These are phyloP conservation scores for Solea solea DNA, from an alignment of 2,113 vertebrate genomes.

Conservation along the genomic window DNA sequence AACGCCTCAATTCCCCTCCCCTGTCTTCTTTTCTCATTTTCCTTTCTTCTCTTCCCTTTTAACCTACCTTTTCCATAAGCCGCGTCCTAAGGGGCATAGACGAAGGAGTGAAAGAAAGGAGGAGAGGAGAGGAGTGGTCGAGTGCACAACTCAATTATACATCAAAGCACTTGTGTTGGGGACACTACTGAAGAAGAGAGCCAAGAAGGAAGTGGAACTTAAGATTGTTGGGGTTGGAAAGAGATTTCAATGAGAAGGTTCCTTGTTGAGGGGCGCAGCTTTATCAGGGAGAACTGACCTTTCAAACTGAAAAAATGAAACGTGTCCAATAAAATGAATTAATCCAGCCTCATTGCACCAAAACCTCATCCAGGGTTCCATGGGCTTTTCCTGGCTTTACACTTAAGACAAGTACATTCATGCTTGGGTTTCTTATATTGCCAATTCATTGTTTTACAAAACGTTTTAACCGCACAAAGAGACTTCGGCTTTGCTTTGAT, in stretches of 20 bases:
- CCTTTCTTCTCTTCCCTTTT: conserved; percentile 21
- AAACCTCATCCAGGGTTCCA: neutral
- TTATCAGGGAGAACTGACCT: neutral
- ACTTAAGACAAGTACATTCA: neutral
- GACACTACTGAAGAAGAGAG: conserved; percentile 22
- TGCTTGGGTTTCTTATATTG: neutral
- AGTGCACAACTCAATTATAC: conserved; percentile 73
- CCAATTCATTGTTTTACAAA: neutral
- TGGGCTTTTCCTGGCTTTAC: neutral
- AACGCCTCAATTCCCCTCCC: conserved; percentile 14
- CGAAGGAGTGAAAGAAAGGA: conserved; percentile 6
- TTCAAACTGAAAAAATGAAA: conserved; percentile 2
- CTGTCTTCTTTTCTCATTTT: conserved; percentile 2
- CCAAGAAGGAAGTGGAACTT: neutral
- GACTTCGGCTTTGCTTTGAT: too few relatives aligned
- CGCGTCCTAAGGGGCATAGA: conserved; percentile 13
- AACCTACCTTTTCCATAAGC: conserved; percentile 38
- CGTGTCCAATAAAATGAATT: neutral
- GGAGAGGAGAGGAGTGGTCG: conserved; percentile 21
- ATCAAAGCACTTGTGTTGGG: conserved; percentile 67
- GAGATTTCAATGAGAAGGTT: conserved; percentile 19
- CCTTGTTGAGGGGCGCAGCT: conserved; percentile 1
- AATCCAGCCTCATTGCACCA: neutral
- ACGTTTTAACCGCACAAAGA: neutral
- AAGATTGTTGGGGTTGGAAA: neutral